A percentile compares a stretch with the other conserved stretches of the same genome.
phyloP scores from a whole-genome alignment of 2,888 invertebrate species.

The Sclerodermus sp. region DNA sequence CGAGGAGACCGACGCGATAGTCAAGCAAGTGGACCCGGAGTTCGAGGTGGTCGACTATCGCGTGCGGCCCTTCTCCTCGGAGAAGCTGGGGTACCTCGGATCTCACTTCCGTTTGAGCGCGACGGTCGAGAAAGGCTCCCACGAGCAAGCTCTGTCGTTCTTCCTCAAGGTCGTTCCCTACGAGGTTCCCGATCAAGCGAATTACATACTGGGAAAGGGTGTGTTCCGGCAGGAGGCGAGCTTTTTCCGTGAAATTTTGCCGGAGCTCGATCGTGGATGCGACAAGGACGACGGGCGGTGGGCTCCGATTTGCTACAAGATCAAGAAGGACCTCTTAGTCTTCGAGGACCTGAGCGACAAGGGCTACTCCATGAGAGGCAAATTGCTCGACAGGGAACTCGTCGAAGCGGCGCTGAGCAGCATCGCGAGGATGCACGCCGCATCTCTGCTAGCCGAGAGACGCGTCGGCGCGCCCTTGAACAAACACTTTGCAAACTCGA shows the following conservation, averaged over 20 bases:
- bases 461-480: slow-evolving; percentile 34
- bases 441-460: slow-evolving; percentile 43
- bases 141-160: slow-evolving; percentile 44
- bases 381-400: slow-evolving; percentile 34
- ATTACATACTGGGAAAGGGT: slow-evolving; percentile 58
- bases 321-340: slow-evolving; percentile 44
- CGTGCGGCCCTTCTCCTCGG: slow-evolving; percentile 34
- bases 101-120: slow-evolving; percentile 36
- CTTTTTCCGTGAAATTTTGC: slow-evolving; percentile 58
- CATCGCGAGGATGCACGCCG: slow-evolving; percentile 45
- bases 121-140: slow-evolving; percentile 7
- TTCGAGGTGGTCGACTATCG: slow-evolving; percentile 27
- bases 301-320: slow-evolving; percentile 49
- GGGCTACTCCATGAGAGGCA: slow-evolving; percentile 38
- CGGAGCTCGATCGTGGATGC: slow-evolving; percentile 45
- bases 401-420: slow-evolving; percentile 34
- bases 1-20: slow-evolving; percentile 24
- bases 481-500: slow-evolving; percentile 31
- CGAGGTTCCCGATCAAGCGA: slow-evolving; percentile 58
- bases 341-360: slow-evolving; percentile 53
- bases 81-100: slow-evolving; percentile 43
- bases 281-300: slow-evolving; percentile 30
- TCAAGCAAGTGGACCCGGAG: slow-evolving; percentile 8
- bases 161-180: slow-evolving; percentile 67
- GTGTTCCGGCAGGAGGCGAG: slow-evolving; percentile 60